Evolutionary conservation across 2,888 invertebrate genomes (phyloP), one percentile per base, ranked within the genome.

Genomic region (Zygaena filipendulae): DNA sequence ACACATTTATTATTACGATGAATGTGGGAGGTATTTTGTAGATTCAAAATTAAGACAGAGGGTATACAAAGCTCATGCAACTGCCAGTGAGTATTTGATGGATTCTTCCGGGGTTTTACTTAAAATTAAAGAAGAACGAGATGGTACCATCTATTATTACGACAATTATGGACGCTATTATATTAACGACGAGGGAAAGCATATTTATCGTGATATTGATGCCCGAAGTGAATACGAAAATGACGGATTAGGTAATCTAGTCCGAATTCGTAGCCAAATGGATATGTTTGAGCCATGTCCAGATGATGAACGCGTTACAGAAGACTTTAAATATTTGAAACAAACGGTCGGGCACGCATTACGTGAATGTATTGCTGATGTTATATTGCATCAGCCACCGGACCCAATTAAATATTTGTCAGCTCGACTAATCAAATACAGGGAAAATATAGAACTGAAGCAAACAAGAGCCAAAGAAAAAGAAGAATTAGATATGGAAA

Each of bases 211-310:
- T 11, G 79, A 80, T 11, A 40, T 39, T 28, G 77, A 71, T 45
- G 32, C 61, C 21, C 25, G 43, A 2, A 79, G 74, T 52, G 79
- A 79, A 43, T 80, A 74, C 38, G 75, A 80, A 54, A 66, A 64
- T 36, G 80, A 80, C 51, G 79, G 68, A 1, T 54, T 79, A 32
- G 80, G 80, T 22, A 80, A 79, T 40, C 48, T 80, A n/a, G 74
- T 80, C 2, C 66, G 75, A 26, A 63, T 71, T 39, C 63, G 66
- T 20, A 74, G 66, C 34, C 59, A 63, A 20, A 35, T 53, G 26
- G 70, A 71, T 39, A 42, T 67, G 30, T 67, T 72, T 40, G 52
- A 68, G 21, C 47, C 53, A 8, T 79, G 79, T 36, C 66, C 72
- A 4, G 62, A 51, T 20, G 70, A 75, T 36, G 59, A 53, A n/a